Evolutionary conservation across 2,888 invertebrate genomes (phyloP).

Genomic region (Kuschelorhynchus macadamiae): DNA sequence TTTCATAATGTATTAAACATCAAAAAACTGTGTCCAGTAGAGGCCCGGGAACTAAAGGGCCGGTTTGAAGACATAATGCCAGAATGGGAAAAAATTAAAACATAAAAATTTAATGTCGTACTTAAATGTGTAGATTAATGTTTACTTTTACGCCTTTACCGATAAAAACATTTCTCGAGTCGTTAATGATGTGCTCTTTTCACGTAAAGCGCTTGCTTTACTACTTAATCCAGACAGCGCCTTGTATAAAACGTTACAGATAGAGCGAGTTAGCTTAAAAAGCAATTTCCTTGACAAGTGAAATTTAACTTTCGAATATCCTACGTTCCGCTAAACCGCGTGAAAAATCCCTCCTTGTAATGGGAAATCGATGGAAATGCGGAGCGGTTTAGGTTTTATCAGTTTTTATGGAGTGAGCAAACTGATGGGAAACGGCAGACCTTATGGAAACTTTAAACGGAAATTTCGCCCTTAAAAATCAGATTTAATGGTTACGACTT

Average conservation of each 20-base stretch:
- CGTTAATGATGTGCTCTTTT: neutral
- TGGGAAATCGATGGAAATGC: conserved; percentile 44
- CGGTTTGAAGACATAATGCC: no score
- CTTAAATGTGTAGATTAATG: no score
- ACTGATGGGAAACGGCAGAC: conserved; percentile 21
- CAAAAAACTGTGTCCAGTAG: no score
- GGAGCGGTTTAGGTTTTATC: conserved; percentile 27
- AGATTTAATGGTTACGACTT: conserved; percentile 12
- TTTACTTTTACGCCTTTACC: no score
- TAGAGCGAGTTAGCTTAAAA: conserved; percentile 11
- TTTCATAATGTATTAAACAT: no score
- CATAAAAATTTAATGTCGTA: no score
- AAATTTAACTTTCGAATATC: conserved; percentile 37
- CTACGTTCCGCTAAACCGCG: conserved; percentile 25
- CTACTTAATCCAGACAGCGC: conserved; percentile 10
- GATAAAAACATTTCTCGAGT: neutral
- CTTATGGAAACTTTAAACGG: conserved; percentile 25
- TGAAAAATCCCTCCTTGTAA: conserved; percentile 39
- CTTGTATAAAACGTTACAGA: conserved; percentile 3
- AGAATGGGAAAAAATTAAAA: no score
- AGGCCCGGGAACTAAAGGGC: no score
- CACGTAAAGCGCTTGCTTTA: neutral
- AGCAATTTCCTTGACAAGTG: conserved; percentile 38
- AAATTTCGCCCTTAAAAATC: conserved; percentile 15
- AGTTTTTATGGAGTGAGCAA: conserved; percentile 26